Evolutionary conservation across 2,113 vertebrate species (phyloP).

Genomic region (Notothenia coriiceps): DNA sequence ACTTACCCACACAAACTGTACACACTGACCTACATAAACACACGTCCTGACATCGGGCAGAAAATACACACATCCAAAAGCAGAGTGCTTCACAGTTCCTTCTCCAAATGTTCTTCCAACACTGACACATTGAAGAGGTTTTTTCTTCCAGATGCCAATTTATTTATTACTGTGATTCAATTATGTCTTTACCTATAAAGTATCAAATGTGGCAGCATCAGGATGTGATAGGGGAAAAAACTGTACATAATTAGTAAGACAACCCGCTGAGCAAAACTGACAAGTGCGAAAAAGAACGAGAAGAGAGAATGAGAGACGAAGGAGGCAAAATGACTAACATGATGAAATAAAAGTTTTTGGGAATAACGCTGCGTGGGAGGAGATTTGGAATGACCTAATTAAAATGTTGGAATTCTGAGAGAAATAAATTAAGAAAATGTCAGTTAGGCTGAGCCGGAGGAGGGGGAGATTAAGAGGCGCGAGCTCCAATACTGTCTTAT

Average conservation of each 20-base stretch:
- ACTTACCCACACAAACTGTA: background rate
- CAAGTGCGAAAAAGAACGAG: constrained; percentile 36
- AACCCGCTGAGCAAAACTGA: constrained; percentile 67
- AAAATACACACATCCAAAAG: too few species aligned
- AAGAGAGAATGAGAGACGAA: constrained; percentile 47
- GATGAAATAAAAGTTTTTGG: constrained; percentile 71
- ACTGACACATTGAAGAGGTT: constrained; percentile 7
- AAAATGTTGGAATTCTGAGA: constrained; percentile 82
- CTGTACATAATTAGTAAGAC: constrained; percentile 62
- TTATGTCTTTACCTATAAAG: constrained; percentile 62
- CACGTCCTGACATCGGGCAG: background rate
- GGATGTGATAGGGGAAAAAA: constrained; percentile 19
- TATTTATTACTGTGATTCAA: constrained; percentile 57
- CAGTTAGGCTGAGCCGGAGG: constrained; percentile 81
- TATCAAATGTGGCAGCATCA: constrained; percentile 31
- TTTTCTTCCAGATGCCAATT: constrained; percentile 43
- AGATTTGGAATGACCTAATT: constrained; percentile 83
- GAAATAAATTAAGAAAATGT: constrained; percentile 83
- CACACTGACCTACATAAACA: constrained; percentile 13
- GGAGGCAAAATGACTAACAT: constrained; percentile 70
- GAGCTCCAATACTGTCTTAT: constrained; percentile 68
- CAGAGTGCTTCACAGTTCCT: too few species aligned
- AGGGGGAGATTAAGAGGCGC: constrained; percentile 76
- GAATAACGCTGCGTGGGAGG: constrained; percentile 76
- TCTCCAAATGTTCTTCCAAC: constrained; percentile 4